Conservation (phyloP, 2,113 vertebrate species). For the Cepphus grylle region DNA sequence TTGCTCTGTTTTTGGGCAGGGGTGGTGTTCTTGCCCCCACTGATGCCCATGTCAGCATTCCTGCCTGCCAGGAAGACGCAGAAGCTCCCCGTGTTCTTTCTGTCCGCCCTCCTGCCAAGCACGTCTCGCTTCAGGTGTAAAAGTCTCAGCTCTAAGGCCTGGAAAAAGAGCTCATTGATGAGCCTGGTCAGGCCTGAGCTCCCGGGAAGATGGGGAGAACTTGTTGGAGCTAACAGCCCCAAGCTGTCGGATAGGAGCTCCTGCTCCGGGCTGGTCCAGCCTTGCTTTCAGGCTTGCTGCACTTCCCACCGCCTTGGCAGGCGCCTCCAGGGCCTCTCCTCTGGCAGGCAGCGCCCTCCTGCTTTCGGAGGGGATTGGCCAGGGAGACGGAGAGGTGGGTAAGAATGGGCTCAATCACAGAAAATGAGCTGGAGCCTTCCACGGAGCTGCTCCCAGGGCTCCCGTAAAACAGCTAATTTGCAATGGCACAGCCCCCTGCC, state of each 20-base stretch:
- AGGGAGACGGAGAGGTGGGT: background rate
- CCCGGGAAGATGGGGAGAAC: background rate
- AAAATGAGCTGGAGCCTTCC: background rate
- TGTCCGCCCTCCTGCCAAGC: background rate
- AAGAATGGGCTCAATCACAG: background rate
- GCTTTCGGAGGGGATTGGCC: background rate
- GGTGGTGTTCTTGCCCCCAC: accelerated
- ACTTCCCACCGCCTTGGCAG: background rate
- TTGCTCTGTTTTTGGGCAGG: background rate
- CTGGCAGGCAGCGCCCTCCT: background rate
- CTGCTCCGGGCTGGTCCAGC: background rate
- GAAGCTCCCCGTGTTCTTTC: background rate
- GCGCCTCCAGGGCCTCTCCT: background rate
- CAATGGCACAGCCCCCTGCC: background rate
- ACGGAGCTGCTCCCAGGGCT: background rate
- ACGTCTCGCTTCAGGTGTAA: background rate
- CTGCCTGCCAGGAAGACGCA: background rate
- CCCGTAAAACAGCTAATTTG: background rate
- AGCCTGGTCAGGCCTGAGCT: background rate
- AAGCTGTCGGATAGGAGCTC: background rate
- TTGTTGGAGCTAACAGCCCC: background rate
- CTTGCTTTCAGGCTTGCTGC: background rate
- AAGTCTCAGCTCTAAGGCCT: background rate
- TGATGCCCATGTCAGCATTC: background rate
- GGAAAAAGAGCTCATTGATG: background rate